phyloP scores from a whole-genome alignment of 2,888 invertebrate species.

The Cyrtodaria siliqua region DNA sequence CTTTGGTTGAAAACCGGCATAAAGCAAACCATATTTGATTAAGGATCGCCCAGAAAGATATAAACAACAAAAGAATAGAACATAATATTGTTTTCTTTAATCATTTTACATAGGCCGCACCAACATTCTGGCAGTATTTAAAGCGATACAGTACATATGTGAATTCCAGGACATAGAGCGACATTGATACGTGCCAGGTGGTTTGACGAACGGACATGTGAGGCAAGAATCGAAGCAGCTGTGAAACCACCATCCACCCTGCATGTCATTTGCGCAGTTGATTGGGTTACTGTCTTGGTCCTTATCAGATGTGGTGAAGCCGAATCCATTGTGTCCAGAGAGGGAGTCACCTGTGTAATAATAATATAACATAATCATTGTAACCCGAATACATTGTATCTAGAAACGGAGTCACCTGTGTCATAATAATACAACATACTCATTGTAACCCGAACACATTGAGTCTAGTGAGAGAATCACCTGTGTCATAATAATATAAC shows the following conservation, averaged over 20 bases:
- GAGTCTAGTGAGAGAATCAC: no score
- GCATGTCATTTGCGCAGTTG: slow-evolving; percentile 38
- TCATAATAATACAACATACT: no score
- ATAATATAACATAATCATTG: no score
- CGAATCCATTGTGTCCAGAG: slow-evolving; percentile 35
- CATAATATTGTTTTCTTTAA: no score
- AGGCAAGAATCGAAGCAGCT: slow-evolving; percentile 52
- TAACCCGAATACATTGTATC: no score
- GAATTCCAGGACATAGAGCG: slow-evolving; percentile 54
- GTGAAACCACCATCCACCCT: slow-evolving; percentile 59
- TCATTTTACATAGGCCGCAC: slow-evolving; percentile 43
- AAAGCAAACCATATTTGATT: no score
- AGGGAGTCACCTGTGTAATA: slow-evolving; percentile 54
- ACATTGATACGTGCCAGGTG: slow-evolving; percentile 45
- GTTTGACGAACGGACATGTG: slow-evolving; percentile 45
- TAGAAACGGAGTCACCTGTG: no score
- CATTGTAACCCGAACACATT: no score
- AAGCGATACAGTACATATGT: slow-evolving; percentile 43
- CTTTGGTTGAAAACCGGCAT: no score
- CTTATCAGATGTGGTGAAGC: slow-evolving; percentile 39
- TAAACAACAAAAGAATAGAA: no score
- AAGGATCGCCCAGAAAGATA: no score
- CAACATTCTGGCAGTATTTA: slow-evolving; percentile 44
- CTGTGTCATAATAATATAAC: no score
- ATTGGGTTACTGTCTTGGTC: slow-evolving; percentile 41